Conservation (phyloP, 1,140 invertebrate species). For the Pantala flavescens region DNA sequence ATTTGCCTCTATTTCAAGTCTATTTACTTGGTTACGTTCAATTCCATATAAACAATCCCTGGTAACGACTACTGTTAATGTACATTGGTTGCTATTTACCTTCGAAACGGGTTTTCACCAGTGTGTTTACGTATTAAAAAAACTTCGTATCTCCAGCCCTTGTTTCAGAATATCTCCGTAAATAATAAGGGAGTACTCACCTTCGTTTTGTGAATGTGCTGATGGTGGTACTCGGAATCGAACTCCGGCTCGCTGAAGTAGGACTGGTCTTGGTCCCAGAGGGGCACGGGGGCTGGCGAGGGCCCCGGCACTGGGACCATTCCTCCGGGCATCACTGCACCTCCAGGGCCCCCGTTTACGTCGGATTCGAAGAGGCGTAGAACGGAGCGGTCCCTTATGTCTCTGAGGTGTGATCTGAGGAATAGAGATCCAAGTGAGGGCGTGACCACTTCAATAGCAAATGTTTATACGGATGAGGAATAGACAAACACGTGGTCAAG, state of each 20-base stretch:
- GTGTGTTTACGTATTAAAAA: too few relatives aligned
- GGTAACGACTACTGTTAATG: too few relatives aligned
- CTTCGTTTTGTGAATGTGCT: conserved; percentile 88
- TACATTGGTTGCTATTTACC: too few relatives aligned
- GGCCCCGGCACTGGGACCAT: conserved; percentile 38
- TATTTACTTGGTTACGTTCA: too few relatives aligned
- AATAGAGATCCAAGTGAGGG: background rate
- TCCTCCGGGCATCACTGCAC: conserved; percentile 35
- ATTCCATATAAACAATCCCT: too few relatives aligned
- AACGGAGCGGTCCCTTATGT: conserved; percentile 84
- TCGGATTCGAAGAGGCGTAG: conserved; percentile 80
- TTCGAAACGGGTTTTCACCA: too few relatives aligned
- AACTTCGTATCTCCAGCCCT: too few relatives aligned
- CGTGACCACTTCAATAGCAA: background rate
- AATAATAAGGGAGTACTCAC: conserved; percentile 40
- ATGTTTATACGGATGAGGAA: too few relatives aligned
- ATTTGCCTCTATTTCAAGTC: too few relatives aligned
- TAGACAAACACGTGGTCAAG: too few relatives aligned
- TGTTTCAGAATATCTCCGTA: too few relatives aligned
- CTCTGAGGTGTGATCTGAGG: conserved; percentile 64
- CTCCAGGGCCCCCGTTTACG: conserved; percentile 44
- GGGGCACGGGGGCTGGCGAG: conserved; percentile 38
- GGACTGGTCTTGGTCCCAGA: conserved; percentile 59
- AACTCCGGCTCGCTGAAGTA: conserved; percentile 92
- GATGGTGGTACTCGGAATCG: conserved; percentile 84